Base-by-base conservation (phyloP, 2,888 invertebrate genomes). In the Nemapogon koenigi region DNA sequence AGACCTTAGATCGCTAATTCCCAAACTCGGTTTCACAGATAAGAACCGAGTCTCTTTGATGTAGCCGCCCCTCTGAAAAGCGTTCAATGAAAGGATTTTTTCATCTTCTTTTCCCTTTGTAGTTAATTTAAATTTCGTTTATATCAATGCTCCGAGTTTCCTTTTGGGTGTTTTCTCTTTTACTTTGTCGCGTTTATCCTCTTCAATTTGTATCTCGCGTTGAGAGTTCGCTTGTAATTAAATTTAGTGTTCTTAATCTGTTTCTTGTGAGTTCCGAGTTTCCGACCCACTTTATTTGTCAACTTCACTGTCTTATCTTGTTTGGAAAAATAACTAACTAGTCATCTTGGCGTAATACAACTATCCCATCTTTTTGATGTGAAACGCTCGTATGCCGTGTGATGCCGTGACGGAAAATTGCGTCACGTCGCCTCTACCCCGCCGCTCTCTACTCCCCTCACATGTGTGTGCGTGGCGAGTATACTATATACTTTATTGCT, bases 71-170 rank as follows among this genome's bases (percentile, higher is more conserved):
- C 71, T 67, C 70, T 68, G 66, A 71, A 75, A 73, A 71, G 75
- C 73, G 72, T 70, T 75, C 76, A 72, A 72, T 78, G 76, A 78
- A 78, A 78, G 78, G 78, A 78, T 78, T 76, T 78, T 73, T 78
- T 75, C 72, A 71, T 73, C 73, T 73, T 68, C 72, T 69, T 28
- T 72, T 76, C 69, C 69, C 75, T 78, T 78, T 78, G 78, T 78
- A 76, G 73, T 78, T 78, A 78, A 78, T 78, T 78, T 78, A 78
- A 78, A 78, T 78, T 78, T 78, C 78, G 78, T 78, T 78, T 78
- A 78, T 78, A 78, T 76, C 78, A 76, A 75, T 76, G 76, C 75
- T 73, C 55, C 62, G 75, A 70, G 72, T 76, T 76, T 76, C 75
- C 75, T 73, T 72, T 48, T 64, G 61, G 64, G 67, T 70, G 72